Percentiles rank a stretch among this genome's conserved stretches.
phyloP scores from a whole-genome alignment of 2,888 invertebrate genomes.

The Alsophila aescularia region DNA sequence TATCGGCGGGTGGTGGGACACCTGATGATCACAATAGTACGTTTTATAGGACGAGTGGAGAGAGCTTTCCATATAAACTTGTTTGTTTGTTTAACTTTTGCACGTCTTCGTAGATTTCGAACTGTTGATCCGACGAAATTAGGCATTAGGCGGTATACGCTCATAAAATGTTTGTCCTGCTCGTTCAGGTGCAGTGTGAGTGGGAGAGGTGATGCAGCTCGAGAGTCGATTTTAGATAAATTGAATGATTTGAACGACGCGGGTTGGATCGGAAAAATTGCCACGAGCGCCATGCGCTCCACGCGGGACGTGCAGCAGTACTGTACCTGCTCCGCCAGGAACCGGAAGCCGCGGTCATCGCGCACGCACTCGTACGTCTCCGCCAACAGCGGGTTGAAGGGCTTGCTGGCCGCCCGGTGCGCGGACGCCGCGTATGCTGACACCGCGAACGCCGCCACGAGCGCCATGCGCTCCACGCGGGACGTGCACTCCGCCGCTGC shows the following conservation, averaged over 20 bases:
- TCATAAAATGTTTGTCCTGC: too few relatives aligned
- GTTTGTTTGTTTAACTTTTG: too few relatives aligned
- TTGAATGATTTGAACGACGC: too few relatives aligned
- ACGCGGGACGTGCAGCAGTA: constrained; percentile 77
- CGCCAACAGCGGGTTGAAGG: constrained; percentile 92
- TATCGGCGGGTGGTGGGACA: constrained; percentile 93
- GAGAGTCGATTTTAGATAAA: too few relatives aligned
- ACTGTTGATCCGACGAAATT: too few relatives aligned
- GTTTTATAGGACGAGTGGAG: too few relatives aligned
- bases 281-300: constrained; percentile 90
- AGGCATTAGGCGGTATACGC: too few relatives aligned
- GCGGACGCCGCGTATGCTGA: constrained; percentile 90
- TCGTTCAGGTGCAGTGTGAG: too few relatives aligned
- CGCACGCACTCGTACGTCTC: constrained; percentile 93
- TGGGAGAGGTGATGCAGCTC: too few relatives aligned
- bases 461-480: constrained; percentile 89
- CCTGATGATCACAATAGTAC: constrained; percentile 68
- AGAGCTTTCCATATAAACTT: too few relatives aligned
- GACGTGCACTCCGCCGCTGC: constrained; percentile 86
- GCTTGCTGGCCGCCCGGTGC: constrained; percentile 92
- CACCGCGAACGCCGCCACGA: constrained; percentile 92
- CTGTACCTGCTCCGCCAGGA: constrained; percentile 92
- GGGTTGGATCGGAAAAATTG: too few relatives aligned
- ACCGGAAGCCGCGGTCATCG: constrained; percentile 91
- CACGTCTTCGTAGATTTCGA: too few relatives aligned